A percentile compares a stretch with the other conserved stretches of the same genome.
phyloP scores from a whole-genome alignment of 2,797 vertebrate genomes.

The Taenioides sp. region DNA sequence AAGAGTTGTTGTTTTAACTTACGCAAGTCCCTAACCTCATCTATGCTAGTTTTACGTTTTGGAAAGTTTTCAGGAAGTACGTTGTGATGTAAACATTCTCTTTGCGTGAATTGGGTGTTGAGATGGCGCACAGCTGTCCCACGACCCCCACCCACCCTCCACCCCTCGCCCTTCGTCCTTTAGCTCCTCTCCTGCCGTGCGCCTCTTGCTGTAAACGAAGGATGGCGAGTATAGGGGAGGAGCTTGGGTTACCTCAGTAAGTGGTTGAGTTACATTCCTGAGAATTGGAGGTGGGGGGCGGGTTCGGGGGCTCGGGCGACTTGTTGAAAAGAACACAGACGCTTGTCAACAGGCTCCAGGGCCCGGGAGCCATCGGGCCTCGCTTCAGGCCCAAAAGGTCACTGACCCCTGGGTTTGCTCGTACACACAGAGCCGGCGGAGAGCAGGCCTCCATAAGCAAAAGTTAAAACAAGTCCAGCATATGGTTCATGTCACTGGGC shows the following conservation, averaged over 20 bases:
- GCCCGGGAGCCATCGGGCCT: slow-evolving; percentile 88
- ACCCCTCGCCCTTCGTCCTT: neutral
- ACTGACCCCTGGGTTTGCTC: slow-evolving; percentile 84
- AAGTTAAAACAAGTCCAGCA: slow-evolving; percentile 35
- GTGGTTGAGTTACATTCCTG: slow-evolving; percentile 91
- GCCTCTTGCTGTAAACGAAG: slow-evolving; percentile 77
- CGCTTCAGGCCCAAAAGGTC: slow-evolving; percentile 86
- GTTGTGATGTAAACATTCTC: slow-evolving; percentile 4
- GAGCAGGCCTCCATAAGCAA: slow-evolving; percentile 28
- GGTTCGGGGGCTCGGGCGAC: slow-evolving; percentile 74
- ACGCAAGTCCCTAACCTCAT: neutral
- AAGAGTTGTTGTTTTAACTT: neutral
- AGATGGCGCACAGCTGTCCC: slow-evolving; percentile 71
- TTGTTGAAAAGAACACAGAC: slow-evolving; percentile 97
- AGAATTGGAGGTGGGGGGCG: slow-evolving; percentile 64
- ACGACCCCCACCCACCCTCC: slow-evolving; percentile 48
- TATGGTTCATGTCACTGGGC: slow-evolving; percentile 59
- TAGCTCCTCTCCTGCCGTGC: slow-evolving; percentile 48
- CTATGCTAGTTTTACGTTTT: neutral
- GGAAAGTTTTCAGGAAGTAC: neutral
- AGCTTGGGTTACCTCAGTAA: slow-evolving; percentile 81
- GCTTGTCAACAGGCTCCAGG: slow-evolving; percentile 91
- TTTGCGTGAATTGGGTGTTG: slow-evolving; percentile 29
- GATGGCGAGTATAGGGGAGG: slow-evolving; percentile 78
- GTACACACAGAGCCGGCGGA: slow-evolving; percentile 49